Evolutionary conservation across 2,113 vertebrate species (phyloP).

Genomic region (Haemorhous mexicanus): DNA sequence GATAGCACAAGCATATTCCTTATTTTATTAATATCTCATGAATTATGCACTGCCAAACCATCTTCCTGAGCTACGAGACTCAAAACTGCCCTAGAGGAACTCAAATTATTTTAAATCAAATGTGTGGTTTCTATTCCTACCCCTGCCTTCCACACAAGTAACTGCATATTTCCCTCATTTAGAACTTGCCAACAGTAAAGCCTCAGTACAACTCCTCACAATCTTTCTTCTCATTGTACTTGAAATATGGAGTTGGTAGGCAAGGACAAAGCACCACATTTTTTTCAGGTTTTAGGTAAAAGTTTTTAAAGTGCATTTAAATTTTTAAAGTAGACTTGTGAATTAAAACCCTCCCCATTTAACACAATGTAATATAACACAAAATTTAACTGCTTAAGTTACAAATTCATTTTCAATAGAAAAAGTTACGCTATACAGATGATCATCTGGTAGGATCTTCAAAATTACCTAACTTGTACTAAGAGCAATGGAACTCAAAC

Average conservation of each 20-base stretch:
- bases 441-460: background rate
- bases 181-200: background rate
- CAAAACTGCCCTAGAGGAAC: background rate
- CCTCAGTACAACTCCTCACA: background rate
- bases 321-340: background rate
- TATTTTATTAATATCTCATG: background rate
- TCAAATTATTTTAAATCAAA: background rate
- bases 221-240: background rate
- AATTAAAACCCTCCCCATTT: background rate
- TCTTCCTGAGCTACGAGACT: background rate
- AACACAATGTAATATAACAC: background rate
- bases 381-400: background rate
- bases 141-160: background rate
- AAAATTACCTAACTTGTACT: background rate
- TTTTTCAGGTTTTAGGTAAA: background rate
- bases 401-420: background rate
- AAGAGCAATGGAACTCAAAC: background rate
- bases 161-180: background rate
- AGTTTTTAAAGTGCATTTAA: background rate
- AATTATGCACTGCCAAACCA: background rate
- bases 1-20: accelerated
- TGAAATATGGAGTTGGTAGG: background rate
- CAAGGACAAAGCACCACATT: background rate
- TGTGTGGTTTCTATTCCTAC: background rate
- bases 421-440: background rate